phyloP scores from a whole-genome alignment of 2,113 vertebrate genomes.

The Struthidea cinerea region DNA sequence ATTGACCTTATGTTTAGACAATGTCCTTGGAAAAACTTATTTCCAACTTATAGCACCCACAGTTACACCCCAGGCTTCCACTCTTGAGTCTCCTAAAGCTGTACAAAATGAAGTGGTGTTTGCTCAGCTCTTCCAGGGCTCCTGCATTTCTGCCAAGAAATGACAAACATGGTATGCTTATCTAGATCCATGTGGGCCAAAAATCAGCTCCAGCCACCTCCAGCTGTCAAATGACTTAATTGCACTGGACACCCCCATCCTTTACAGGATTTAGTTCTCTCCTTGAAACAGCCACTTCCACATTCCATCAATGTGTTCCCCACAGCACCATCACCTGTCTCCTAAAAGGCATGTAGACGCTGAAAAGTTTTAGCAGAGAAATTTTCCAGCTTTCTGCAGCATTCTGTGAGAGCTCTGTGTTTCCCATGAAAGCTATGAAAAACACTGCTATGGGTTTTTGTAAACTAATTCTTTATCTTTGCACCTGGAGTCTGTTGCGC shows the following conservation, averaged over 20 bases:
- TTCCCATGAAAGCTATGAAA: too few relatives aligned
- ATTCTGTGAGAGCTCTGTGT: too few relatives aligned
- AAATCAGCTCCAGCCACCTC: not conserved
- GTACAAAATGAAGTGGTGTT: not conserved
- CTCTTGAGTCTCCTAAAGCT: not conserved
- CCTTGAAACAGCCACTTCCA: not conserved
- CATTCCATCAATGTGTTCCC: not conserved
- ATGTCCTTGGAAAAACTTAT: not conserved
- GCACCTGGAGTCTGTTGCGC: too few relatives aligned
- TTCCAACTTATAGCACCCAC: not conserved
- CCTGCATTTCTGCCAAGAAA: not conserved
- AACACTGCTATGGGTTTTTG: too few relatives aligned
- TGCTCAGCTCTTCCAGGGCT: not conserved
- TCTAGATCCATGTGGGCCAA: not conserved
- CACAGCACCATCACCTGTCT: not conserved
- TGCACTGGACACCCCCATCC: not conserved
- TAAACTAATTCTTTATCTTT: too few relatives aligned
- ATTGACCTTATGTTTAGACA: not conserved
- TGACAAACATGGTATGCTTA: not conserved
- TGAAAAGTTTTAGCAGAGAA: too few relatives aligned
- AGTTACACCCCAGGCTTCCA: not conserved
- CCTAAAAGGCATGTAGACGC: too few relatives aligned
- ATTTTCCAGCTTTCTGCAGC: too few relatives aligned
- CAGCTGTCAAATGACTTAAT: not conserved
- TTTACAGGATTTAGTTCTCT: not conserved